Evolutionary conservation across 2,113 vertebrate genomes (phyloP).

Genomic region (Ginglymostoma cirratum): DNA sequence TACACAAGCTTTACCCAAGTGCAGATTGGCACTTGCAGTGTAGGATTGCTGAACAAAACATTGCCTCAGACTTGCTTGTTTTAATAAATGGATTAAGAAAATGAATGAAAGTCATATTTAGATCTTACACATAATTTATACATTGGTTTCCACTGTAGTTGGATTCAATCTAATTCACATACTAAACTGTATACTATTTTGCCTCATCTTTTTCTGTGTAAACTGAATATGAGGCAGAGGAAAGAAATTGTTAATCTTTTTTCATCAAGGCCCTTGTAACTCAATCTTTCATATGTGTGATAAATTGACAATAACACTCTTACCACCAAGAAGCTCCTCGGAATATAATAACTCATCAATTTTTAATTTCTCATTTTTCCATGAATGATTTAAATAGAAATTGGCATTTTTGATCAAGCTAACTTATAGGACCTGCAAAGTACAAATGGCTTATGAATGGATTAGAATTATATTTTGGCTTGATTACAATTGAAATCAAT

Average conservation of each 20-base stretch:
- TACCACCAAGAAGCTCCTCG: not conserved
- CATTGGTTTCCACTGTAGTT: not conserved
- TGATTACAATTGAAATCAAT: conserved; percentile 2
- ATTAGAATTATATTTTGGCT: not conserved
- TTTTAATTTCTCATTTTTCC: conserved; percentile 1
- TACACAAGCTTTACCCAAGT: not conserved
- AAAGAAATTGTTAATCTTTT: not conserved
- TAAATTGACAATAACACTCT: not conserved
- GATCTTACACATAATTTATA: not conserved
- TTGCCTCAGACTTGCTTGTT: not conserved
- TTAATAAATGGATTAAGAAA: not conserved
- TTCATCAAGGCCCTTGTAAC: not conserved
- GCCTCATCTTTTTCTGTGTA: not conserved
- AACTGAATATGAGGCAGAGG: not conserved
- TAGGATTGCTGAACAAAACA: not conserved
- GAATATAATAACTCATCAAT: not conserved
- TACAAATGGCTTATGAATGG: not conserved
- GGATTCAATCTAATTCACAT: not conserved
- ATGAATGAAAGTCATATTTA: not conserved
- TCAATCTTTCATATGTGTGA: not conserved
- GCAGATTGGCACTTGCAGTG: not conserved
- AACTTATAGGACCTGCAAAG: not conserved
- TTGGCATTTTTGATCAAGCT: not conserved
- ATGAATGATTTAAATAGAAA: not conserved
- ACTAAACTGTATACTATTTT: not conserved